Conservation (phyloP, 1,140 invertebrate genomes). For the Drosophila truncata region DNA sequence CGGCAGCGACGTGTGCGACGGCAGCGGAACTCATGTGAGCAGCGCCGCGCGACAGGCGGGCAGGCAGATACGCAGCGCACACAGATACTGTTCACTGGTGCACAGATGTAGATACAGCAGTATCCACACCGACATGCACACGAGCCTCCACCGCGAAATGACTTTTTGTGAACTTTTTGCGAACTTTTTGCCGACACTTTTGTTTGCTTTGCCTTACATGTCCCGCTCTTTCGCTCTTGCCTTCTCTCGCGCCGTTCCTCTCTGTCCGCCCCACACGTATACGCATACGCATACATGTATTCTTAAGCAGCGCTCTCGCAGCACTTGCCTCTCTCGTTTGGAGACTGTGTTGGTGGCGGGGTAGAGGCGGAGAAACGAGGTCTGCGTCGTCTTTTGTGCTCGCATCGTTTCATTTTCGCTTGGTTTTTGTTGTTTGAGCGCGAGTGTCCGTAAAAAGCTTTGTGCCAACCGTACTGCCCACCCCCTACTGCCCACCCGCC, state of each 20-base stretch:
- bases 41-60: constrained; percentile 49
- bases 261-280: constrained; percentile 23
- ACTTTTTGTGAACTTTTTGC: constrained; percentile 75
- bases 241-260: constrained; percentile 13
- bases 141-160: constrained; percentile 31
- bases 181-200: constrained; percentile 63
- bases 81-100: constrained; percentile 22
- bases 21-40: constrained; percentile 52
- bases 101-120: constrained; percentile 46
- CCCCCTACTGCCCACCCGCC: constrained; percentile 21
- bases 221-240: constrained; percentile 28
- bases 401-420: constrained; percentile 67
- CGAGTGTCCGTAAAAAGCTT: constrained; percentile 74
- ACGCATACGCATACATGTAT: constrained; percentile 33
- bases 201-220: constrained; percentile 62
- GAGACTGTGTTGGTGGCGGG: constrained; percentile 2
- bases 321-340: constrained; percentile 41
- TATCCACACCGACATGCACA: constrained; percentile 52
- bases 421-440: constrained; percentile 71
- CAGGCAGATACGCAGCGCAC: constrained; percentile 32
- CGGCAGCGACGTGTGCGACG: constrained; percentile 58
- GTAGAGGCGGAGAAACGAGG: constrained; percentile 21
- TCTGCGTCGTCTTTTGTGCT: constrained; percentile 63
- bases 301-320: constrained; percentile 54
- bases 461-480: constrained; percentile 51